Evolutionary conservation across 2,113 vertebrate species (phyloP), one percentile per base, ranked within the genome.

Genomic region (Taxidea taxus): DNA sequence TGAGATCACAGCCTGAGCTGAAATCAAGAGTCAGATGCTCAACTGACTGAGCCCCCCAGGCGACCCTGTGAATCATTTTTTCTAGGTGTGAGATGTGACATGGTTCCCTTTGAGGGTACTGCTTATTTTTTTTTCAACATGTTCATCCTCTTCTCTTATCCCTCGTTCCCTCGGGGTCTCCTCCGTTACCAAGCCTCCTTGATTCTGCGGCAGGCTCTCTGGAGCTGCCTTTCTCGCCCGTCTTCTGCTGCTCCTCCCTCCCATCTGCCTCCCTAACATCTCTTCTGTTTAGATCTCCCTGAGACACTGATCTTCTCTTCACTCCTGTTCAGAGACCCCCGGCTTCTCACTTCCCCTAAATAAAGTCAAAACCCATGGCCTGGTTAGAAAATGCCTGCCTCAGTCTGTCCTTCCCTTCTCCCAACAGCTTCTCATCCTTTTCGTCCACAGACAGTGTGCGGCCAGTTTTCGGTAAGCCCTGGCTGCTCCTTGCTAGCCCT

Each of bases 351-450:
- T 90, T 90, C 62, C 49, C n/a, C 0, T 9, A 47, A 21, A 47
- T 82, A 74, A 86, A 92, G 37, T 83, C n/a, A 75, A 15, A 37
- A 37, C 12, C 70, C 72, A 21, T 75, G 31, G 42, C 49, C 27
- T 15, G n/a, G 6, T 88, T 66, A 23, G 80, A n/a, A 37, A 39
- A 87, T 31, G 54, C 27, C 6, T n/a, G 3, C 62, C 3, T 74
- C 37, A 15, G 12, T 47, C 42, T 80, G 70, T 27, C 2, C 1
- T 5, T 27, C 1, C 42, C 8, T 62, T 47, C 31, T 34, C 42
- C 20, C 10, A 29, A 1, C 1, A 7, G 2, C 23, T 64, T 42
- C 21, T 0, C 2, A 0, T 14, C 7, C 1, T 20, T 70, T 49
- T 78, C 14, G 64, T 75, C 37, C 18, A 2, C 23, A 81, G 64